Percentiles rank a stretch among this genome's conserved stretches.
These are phyloP conservation scores for Oncorhynchus kisutch DNA, from an alignment of 2,113 vertebrate genomes.

Conservation along the genomic window DNA sequence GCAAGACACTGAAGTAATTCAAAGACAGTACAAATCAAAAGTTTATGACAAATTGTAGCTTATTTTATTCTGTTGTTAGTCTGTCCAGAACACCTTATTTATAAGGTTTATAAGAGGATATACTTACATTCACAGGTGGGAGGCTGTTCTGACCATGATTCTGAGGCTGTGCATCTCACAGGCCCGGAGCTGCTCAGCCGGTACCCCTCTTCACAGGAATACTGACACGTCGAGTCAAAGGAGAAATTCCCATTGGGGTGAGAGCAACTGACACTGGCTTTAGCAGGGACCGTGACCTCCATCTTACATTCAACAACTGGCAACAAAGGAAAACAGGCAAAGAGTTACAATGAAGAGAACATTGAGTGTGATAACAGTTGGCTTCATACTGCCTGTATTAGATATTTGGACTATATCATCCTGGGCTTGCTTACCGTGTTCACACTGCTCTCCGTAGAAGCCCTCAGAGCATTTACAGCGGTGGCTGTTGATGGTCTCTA, in stretches of 20 bases:
- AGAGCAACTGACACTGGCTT: slow-evolving; percentile 64
- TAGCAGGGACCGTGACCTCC: slow-evolving; percentile 20
- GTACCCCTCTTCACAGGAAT: slow-evolving; percentile 78
- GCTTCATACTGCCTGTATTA: no score
- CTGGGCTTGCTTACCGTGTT: slow-evolving; percentile 68
- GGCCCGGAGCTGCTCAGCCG: slow-evolving; percentile 46
- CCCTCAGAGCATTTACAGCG: slow-evolving; percentile 81
- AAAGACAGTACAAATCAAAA: no score
- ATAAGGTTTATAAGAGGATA: not conserved
- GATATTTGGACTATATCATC: no score
- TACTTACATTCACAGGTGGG: slow-evolving; percentile 77
- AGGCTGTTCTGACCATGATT: slow-evolving; percentile 68
- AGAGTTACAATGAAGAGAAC: not conserved
- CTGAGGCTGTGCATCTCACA: slow-evolving; percentile 60
- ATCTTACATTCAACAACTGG: slow-evolving; percentile 61
- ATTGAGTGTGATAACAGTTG: not conserved
- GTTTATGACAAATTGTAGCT: no score
- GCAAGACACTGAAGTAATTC: no score
- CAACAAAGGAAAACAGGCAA: slow-evolving; percentile 14
- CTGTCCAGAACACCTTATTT: no score
- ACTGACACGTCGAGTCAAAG: slow-evolving; percentile 71
- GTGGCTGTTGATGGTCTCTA: slow-evolving; percentile 86
- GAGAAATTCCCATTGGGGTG: slow-evolving; percentile 56
- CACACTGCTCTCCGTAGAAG: slow-evolving; percentile 79
- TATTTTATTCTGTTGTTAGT: no score